Percentiles rank a stretch among this genome's conserved stretches.
Evolutionary conservation across 2,888 invertebrate genomes (phyloP).

Genomic region (Galeopsomyia nigrocyanea): DNA sequence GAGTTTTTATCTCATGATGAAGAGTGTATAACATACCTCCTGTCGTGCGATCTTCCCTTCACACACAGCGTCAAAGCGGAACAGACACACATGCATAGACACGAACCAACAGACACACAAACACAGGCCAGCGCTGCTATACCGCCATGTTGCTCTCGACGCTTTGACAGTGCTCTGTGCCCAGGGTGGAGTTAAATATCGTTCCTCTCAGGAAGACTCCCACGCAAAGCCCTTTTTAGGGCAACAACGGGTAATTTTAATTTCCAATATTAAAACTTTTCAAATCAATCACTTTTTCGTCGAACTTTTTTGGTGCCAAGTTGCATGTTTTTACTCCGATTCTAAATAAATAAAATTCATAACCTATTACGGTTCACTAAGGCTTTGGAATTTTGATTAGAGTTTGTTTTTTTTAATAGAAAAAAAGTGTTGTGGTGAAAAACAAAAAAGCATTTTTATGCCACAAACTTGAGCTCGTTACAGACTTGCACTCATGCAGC

Average conservation of each 20-base stretch:
- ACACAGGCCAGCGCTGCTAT: neutral
- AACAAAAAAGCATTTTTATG: no score
- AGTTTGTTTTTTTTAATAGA: no score
- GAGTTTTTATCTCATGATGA: no score
- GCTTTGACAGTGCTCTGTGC: slow-evolving; percentile 38
- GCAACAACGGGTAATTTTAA: slow-evolving; percentile 34
- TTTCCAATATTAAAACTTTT: neutral
- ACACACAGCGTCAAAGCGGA: no score
- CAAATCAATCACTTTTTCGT: neutral
- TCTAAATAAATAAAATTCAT: slow-evolving; percentile 24
- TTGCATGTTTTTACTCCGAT: neutral
- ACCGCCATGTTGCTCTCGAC: slow-evolving; percentile 43
- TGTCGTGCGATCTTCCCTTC: no score
- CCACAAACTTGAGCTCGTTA: no score
- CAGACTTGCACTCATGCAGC: no score
- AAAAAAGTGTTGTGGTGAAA: no score
- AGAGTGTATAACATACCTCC: no score
- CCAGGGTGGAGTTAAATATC: slow-evolving; percentile 42
- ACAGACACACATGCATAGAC: no score
- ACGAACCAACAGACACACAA: neutral
- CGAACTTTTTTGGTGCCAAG: neutral
- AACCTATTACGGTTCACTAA: slow-evolving; percentile 20
- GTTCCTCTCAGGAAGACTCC: slow-evolving; percentile 20
- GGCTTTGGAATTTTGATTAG: neutral
- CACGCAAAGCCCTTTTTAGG: slow-evolving; percentile 46